A percentile compares a stretch with the other conserved stretches of the same genome.
phyloP scores from a whole-genome alignment of 1,140 invertebrate species.

The Ericerus pela region DNA sequence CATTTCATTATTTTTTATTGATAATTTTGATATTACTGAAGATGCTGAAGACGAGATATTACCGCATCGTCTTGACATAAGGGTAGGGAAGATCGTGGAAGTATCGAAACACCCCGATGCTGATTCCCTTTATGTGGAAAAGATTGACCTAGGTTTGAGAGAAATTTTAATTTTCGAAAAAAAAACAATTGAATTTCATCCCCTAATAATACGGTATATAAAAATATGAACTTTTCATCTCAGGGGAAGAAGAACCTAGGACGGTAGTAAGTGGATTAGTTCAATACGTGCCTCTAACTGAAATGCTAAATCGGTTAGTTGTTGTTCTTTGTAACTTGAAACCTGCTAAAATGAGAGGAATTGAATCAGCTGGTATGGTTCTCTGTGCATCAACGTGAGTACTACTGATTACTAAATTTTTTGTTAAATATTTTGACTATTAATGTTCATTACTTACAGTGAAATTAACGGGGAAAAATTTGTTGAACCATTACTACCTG shows the following conservation, averaged over 20 bases:
- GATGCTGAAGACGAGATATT: constrained; percentile 41
- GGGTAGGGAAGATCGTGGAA: constrained; percentile 81
- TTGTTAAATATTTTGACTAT: constrained; percentile 6
- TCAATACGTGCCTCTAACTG: constrained; percentile 70
- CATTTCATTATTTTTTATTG: constrained; percentile 18
- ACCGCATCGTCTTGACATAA: constrained; percentile 66
- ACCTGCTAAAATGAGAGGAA: constrained; percentile 79
- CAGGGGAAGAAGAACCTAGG: constrained; percentile 40
- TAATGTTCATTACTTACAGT: constrained; percentile 26
- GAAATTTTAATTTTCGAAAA: not conserved
- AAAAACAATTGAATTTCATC: not conserved
- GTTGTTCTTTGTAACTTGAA: constrained; percentile 88
- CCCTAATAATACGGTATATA: not conserved
- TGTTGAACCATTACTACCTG: constrained; percentile 71
- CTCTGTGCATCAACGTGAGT: constrained; percentile 72
- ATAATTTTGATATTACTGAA: too few species aligned
- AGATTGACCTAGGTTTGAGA: constrained; percentile 58
- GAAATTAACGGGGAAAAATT: constrained; percentile 46
- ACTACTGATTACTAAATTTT: constrained; percentile 6
- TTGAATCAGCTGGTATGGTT: constrained; percentile 80
- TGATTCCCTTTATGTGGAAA: constrained; percentile 83
- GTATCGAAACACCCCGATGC: constrained; percentile 90
- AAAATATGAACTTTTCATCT: constrained; percentile 14
- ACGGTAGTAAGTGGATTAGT: constrained; percentile 82
- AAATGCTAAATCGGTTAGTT: constrained; percentile 72